phyloP scores from a whole-genome alignment of 2,797 vertebrate genomes.

The Chloroceryle amazona region DNA sequence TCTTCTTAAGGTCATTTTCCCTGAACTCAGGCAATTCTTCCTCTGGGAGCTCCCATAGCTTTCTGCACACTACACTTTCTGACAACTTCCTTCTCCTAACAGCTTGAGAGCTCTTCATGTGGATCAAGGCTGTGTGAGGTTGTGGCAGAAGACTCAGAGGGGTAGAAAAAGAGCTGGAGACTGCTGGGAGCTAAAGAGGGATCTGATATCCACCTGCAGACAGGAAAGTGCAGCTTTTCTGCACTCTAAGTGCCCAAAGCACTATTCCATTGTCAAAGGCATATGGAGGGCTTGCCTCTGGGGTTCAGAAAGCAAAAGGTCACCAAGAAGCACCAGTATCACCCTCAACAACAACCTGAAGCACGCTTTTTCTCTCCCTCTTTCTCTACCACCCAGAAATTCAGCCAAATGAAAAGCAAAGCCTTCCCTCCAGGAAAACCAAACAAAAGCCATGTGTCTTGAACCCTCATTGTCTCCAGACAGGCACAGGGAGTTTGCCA shows the following conservation, averaged over 20 bases:
- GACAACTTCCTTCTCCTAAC: neutral
- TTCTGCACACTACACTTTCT: neutral
- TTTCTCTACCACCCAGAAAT: conserved; percentile 54
- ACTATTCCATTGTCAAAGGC: neutral
- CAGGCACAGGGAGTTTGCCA: conserved; percentile 67
- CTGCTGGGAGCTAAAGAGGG: neutral
- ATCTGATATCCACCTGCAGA: neutral
- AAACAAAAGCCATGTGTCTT: conserved; percentile 68
- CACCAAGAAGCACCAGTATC: neutral
- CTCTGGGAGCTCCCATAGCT: neutral
- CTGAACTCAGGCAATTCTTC: neutral
- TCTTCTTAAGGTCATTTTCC: neutral
- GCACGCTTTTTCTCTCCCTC: neutral
- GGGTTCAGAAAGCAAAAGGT: neutral
- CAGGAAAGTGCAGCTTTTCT: neutral
- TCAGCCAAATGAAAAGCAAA: conserved; percentile 62
- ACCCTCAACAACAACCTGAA: neutral
- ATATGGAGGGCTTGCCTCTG: neutral
- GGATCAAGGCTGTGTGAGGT: neutral
- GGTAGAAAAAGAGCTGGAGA: neutral
- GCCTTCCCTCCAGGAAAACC: conserved; percentile 67
- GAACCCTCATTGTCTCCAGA: conserved; percentile 60
- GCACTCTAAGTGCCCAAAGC: neutral
- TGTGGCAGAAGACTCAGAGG: neutral
- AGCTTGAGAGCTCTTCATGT: neutral